A percentile compares a stretch with the other conserved stretches of the same genome.
Evolutionary conservation across 2,113 vertebrate genomes (phyloP).

Genomic region (Malaclemys terrapin): DNA sequence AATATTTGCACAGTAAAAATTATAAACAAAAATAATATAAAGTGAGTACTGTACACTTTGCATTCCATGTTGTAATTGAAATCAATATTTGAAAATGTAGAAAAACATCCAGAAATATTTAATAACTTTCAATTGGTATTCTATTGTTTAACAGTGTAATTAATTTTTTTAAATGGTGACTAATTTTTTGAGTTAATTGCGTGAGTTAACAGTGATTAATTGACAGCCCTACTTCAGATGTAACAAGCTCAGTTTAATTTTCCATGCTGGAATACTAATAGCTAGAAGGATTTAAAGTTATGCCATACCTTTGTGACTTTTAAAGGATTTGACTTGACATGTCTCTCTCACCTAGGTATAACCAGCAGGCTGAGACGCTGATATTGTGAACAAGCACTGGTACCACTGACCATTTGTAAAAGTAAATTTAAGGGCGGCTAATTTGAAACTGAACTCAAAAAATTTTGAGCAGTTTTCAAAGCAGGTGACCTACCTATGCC

Average conservation of each 20-base stretch:
- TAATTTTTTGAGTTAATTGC: too few species aligned
- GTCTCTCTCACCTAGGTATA: neutral
- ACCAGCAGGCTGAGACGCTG: neutral
- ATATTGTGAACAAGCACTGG: neutral
- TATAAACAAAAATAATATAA: too few species aligned
- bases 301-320: neutral
- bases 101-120: too few species aligned
- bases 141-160: too few species aligned
- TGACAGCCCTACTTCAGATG: neutral
- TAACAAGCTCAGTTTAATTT: neutral
- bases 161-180: too few species aligned
- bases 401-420: rapidly evolving
- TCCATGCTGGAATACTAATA: neutral
- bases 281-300: neutral
- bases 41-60: too few species aligned
- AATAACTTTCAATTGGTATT: too few species aligned
- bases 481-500: neutral
- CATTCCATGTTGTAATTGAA: too few species aligned
- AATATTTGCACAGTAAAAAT: too few species aligned
- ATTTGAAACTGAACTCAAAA: conserved; percentile 15
- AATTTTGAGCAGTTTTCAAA: conserved; percentile 9
- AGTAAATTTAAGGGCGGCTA: neutral
- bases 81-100: too few species aligned
- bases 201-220: too few species aligned
- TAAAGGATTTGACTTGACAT: neutral